These are phyloP conservation scores for Erythrolamprus reginae DNA, from an alignment of 2,113 vertebrate genomes.

Conservation along the genomic window DNA sequence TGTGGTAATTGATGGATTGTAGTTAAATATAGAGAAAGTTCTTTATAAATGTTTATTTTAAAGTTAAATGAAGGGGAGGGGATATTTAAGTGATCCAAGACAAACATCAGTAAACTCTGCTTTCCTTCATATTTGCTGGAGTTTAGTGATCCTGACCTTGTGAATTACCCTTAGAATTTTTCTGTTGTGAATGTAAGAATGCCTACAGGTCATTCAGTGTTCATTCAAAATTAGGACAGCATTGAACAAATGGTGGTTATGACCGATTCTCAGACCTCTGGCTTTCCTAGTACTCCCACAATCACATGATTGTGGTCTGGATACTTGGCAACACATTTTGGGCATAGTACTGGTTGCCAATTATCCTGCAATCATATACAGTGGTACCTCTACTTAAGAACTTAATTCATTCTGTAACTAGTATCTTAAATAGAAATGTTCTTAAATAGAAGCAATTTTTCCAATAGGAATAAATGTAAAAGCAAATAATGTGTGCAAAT, in stretches of 20 bases:
- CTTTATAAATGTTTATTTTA: neutral
- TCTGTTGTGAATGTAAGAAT: neutral
- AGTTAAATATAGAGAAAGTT: neutral
- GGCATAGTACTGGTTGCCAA: neutral
- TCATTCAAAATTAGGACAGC: neutral
- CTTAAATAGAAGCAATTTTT: too few relatives aligned
- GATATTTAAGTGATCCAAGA: neutral
- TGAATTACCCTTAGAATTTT: neutral
- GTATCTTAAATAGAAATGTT: too few relatives aligned
- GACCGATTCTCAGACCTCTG: neutral
- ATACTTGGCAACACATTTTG: neutral
- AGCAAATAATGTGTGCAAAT: too few relatives aligned
- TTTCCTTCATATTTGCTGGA: neutral
- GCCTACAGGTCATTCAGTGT: neutral
- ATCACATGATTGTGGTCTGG: neutral
- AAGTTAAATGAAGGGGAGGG: neutral
- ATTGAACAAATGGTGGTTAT: neutral
- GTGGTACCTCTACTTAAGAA: too few relatives aligned
- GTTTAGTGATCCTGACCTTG: neutral
- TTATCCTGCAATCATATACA: neutral
- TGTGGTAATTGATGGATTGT: neutral
- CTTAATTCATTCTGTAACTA: too few relatives aligned
- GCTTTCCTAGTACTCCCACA: neutral
- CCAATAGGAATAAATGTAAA: too few relatives aligned
- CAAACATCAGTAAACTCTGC: neutral